These are phyloP conservation scores for Acyrthosiphon pisum DNA, from an alignment of 1,140 invertebrate species.

Conservation along the genomic window DNA sequence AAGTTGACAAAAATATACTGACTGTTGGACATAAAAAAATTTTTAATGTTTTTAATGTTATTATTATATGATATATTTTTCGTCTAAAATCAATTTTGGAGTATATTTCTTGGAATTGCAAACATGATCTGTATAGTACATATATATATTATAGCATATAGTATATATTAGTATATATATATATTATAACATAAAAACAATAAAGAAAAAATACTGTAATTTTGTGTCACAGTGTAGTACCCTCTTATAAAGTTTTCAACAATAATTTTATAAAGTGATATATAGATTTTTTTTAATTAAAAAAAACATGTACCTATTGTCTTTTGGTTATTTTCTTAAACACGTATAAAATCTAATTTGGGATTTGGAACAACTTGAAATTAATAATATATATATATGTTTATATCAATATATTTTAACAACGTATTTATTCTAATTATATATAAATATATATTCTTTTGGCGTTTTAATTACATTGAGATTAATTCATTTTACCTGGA, in stretches of 20 bases:
- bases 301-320: neutral
- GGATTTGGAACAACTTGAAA: neutral
- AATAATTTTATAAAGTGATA: neutral
- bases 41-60: neutral
- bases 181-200: neutral
- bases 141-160: neutral
- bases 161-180: no score
- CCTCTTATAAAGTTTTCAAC: neutral
- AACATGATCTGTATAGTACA: neutral
- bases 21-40: neutral
- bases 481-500: neutral
- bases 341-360: neutral
- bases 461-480: no score
- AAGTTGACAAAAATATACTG: neutral
- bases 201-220: neutral
- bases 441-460: neutral
- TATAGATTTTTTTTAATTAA: neutral
- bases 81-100: neutral
- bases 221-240: neutral
- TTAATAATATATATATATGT: neutral
- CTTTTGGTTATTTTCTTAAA: neutral
- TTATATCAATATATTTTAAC: neutral
- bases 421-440: neutral
- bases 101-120: neutral
- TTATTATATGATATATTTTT: neutral